Evolutionary conservation across 2,113 vertebrate genomes (phyloP), one percentile per base, ranked within the genome.

Genomic region (Psilopogon haemacephalus): DNA sequence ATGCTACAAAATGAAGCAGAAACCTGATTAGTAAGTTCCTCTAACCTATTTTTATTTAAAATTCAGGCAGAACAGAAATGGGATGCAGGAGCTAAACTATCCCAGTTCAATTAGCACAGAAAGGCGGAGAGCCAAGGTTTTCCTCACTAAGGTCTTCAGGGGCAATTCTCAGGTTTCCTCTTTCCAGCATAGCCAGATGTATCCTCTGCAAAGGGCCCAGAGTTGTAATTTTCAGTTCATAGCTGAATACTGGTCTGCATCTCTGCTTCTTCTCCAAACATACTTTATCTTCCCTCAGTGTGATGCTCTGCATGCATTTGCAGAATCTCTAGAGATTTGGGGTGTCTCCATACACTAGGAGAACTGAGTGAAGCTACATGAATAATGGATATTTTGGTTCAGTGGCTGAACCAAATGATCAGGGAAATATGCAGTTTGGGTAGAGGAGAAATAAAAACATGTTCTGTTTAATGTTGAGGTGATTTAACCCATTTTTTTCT

Each of bases 31-130:
- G 35, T 69, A 71, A 87, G 72, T 89, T 93, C 67, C 71, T 93
- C 52, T 79, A 74, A 68, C 50, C 33, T 87, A 78, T 82, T 91
- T 95, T 93, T 87, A 83, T 87, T 95, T 96, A 82, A 91, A 89
- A 91, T 89, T 89, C 92, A 87, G 40, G 46, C 55, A 86, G 64
- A 91, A 94, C 32, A 89, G n/a, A 88, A 95, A 89, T 84, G 73
- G 87, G 55, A 80, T 88, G 56, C 55, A 80, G 65, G 76, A 92
- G 52, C 77, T 82, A 74, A 89, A 82, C 68, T 86, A 56, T 71
- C 74, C 70, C 73, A 89, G 65, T 94, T 81, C 60, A 91, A 86
- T 95, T 91, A 95, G 70, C 70, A 87, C 42, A 84, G 74, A 89
- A 96, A 89, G 67, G 85, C 86, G 1, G 87, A 82, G 75, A 93